Conservation (phyloP, 2,113 vertebrate species). For the Pachyramphus minor region DNA sequence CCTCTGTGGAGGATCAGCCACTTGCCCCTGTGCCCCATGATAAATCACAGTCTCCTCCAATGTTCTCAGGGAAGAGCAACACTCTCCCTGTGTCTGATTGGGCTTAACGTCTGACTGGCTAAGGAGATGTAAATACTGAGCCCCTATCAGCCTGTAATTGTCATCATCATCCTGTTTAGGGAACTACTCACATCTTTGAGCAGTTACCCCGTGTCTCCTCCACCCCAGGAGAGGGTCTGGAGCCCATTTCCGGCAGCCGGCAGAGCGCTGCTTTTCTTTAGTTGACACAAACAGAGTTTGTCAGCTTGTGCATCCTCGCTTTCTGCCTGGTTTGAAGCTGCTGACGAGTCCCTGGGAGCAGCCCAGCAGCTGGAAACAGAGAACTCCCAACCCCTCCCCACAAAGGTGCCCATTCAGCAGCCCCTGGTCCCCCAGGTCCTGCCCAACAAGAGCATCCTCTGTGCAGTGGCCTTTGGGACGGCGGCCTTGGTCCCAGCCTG, state of each 20-base stretch:
- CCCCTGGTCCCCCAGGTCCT: not conserved
- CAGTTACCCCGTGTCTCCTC: constrained; percentile 55
- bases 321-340: constrained; percentile 20
- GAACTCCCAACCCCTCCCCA: not conserved
- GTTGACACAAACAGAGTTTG: constrained; percentile 69
- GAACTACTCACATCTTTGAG: constrained; percentile 57
- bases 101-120: not conserved
- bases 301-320: constrained; percentile 65
- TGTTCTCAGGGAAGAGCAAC: not conserved
- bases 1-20: constrained; percentile 47
- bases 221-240: constrained; percentile 64
- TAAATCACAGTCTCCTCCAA: constrained; percentile 62
- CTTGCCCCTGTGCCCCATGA: constrained; percentile 46
- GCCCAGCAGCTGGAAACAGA: not conserved
- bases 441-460: constrained; percentile 44
- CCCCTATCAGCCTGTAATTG: constrained; percentile 48
- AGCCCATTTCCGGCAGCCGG: constrained; percentile 65
- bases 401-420: constrained; percentile 12
- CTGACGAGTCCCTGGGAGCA: not conserved
- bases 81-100: not conserved
- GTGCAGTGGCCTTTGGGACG: not conserved
- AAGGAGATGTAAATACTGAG: constrained; percentile 10
- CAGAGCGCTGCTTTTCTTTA: constrained; percentile 38
- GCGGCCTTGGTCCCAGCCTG: not conserved
- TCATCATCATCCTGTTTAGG: constrained; percentile 38